Evolutionary conservation across 2,888 invertebrate genomes (phyloP), one percentile per base, ranked within the genome.

Genomic region (Parochlus steinenii): DNA sequence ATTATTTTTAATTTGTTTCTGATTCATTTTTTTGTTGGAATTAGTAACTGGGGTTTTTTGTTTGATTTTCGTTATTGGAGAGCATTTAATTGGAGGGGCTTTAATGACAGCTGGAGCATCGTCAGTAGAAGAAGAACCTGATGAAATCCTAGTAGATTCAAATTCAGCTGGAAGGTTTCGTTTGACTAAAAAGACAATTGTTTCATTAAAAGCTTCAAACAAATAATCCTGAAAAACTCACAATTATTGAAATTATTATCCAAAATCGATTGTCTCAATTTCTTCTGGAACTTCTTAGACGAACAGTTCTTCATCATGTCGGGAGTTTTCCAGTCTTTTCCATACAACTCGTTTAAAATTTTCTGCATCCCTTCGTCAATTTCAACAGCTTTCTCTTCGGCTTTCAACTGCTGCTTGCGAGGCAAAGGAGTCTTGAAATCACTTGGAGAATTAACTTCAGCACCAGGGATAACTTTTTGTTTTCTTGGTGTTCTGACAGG

Each of bases 291-390:
- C 10, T 4, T 22, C 14, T 33, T 39, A 6, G 33, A 18, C 10
- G 32, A 31, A 23, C 19, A 41, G 1, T 51, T 49, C 19, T 48
- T 48, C 17, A 58, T 48, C 2, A 55, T 47, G 26, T 56, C 53
- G 0, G 58, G 58, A 0, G 58, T 58, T 41, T 54, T 50, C 58
- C 58, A 58, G 3, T 48, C 36, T 25, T 51, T 47, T 3, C 58
- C 58, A 36, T 58, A 58, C 1, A 57, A 30, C 40, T 56, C 44
- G 30, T 48, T 52, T 4, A 58, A 39, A 6, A 57, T 33, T 29
- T 47, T 44, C 37, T 56, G 49, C 1, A 54, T 52, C 31, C 35
- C 19, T 30, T 39, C 27, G 18, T 32, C 32, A 33, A 30, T 27
- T 14, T 29, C 20, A 12, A 22, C 7, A n/a, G 5, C 6, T 19